Evolutionary conservation across 2,113 vertebrate genomes (phyloP).

Genomic region (Poeciliopsis retropinna): DNA sequence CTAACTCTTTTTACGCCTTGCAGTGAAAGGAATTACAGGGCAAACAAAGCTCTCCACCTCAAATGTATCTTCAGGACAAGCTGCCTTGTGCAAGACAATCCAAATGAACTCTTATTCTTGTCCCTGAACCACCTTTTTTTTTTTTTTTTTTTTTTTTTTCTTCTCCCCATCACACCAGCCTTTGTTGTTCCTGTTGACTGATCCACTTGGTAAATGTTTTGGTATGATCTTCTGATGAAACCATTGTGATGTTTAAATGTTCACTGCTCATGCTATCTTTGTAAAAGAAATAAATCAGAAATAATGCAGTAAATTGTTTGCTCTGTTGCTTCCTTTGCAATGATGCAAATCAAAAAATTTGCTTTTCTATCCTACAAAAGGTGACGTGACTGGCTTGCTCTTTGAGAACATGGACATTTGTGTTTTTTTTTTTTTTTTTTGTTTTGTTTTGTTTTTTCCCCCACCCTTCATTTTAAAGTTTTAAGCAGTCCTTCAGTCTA

Average conservation of each 20-base stretch:
- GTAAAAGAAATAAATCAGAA: constrained; percentile 62
- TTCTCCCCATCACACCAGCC: constrained; percentile 10
- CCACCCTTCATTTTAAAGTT: no score
- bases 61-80: constrained; percentile 30
- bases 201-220: constrained; percentile 59
- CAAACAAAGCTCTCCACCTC: constrained; percentile 27
- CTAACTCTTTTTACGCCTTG: not conserved
- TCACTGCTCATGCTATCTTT: constrained; percentile 61
- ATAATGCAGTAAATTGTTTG: constrained; percentile 3
- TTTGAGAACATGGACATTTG: no score
- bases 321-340: not conserved
- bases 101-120: constrained; percentile 44
- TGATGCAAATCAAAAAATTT: not conserved
- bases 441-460: no score
- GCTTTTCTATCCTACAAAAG: not conserved
- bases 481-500: no score
- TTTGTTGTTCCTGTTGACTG: constrained; percentile 55
- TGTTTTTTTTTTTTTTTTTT: no score
- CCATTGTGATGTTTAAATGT: constrained; percentile 30
- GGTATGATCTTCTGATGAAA: constrained; percentile 68
- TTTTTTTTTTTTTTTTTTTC: no score
- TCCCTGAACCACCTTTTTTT: constrained; percentile 2
- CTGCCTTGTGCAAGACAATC: constrained; percentile 62
- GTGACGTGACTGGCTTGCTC: no score
- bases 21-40: constrained; percentile 36